Evolutionary conservation across 2,888 invertebrate genomes (phyloP), one percentile per base, ranked within the genome.

Genomic region (Aquatica leii): DNA sequence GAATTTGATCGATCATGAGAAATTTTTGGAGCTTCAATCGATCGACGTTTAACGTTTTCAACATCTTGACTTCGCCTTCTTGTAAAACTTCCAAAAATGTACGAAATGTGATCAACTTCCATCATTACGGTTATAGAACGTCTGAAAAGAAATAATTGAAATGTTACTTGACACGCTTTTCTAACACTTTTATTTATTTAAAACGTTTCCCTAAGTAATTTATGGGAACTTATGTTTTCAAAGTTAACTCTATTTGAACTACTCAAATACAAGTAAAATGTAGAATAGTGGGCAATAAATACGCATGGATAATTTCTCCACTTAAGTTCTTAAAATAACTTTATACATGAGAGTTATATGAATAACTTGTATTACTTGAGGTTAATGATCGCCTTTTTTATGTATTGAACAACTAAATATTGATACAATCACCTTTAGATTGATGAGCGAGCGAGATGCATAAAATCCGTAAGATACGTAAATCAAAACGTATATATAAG

Each of bases 1-100:
- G 78, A 78, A 60, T 75, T 77, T 11, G 78, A 76, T 20, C 78
- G 68, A 61, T 80, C 80, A 60, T 78, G 78, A 55, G 58, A 64
- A 54, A 70, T 71, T 53, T 72, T 72, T 15, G 72, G 70, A 3
- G 77, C 68, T 49, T 78, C 77, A 21, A 74, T 69, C 1, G 81
- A 78, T 51, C 76, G 71, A 59, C 79, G 73, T 67, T 77, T 79
- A 20, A 73, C 65, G 1, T 84, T 82, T 53, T 82, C 74, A 1
- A 84, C 52, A 81, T 82, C 86, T 68, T 86, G 85, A 68, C 85
- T 85, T 59, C 85, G 84, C 70, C 87, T 84, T 46, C 87, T 80
- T 0, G 86, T 80, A 73, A 87, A 87, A 74, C 87, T 87, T 70
- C 88, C 87, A 77, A 88, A 88, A 74, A 87, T 87, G 75, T 87